Percentiles rank a stretch among this genome's conserved stretches.
These are phyloP conservation scores for Tryphoninae sp. DNA, from an alignment of 2,888 invertebrate species.

Conservation along the genomic window DNA sequence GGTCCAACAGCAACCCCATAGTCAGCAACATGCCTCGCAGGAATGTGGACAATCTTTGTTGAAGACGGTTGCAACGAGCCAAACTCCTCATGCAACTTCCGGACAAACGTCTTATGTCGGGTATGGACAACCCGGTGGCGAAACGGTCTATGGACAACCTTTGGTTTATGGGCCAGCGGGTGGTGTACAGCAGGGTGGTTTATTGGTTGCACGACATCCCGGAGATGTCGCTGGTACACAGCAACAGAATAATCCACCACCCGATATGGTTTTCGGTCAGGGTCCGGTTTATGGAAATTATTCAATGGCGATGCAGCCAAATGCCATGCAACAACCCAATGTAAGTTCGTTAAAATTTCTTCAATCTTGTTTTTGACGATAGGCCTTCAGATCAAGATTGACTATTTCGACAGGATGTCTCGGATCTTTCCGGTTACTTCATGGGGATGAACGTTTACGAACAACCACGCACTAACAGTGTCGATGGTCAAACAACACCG, in stretches of 20 bases:
- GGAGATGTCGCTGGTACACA: conserved; percentile 52
- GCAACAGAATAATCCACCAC: conserved; percentile 54
- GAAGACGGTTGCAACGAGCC: conserved; percentile 73
- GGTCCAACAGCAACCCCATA: conserved; percentile 54
- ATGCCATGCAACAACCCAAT: conserved; percentile 71
- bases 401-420: conserved; percentile 70
- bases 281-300: conserved; percentile 78
- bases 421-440: conserved; percentile 78
- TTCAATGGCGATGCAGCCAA: conserved; percentile 74
- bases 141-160: conserved; percentile 61
- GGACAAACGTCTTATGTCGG: conserved; percentile 68
- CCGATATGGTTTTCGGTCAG: conserved; percentile 76
- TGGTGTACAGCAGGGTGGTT: conserved; percentile 51
- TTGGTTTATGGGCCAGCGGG: conserved; percentile 55
- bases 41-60: conserved; percentile 73
- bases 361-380: background rate
- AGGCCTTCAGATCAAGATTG: background rate
- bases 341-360: conserved; percentile 62
- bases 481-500: conserved; percentile 73
- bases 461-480: conserved; percentile 69
- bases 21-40: conserved; percentile 64
- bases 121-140: conserved; percentile 52
- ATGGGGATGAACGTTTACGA: conserved; percentile 79
- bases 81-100: conserved; percentile 72
- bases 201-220: conserved; percentile 59